Conservation (phyloP, 1,140 invertebrate species). For the Acyrthosiphon pisum region DNA sequence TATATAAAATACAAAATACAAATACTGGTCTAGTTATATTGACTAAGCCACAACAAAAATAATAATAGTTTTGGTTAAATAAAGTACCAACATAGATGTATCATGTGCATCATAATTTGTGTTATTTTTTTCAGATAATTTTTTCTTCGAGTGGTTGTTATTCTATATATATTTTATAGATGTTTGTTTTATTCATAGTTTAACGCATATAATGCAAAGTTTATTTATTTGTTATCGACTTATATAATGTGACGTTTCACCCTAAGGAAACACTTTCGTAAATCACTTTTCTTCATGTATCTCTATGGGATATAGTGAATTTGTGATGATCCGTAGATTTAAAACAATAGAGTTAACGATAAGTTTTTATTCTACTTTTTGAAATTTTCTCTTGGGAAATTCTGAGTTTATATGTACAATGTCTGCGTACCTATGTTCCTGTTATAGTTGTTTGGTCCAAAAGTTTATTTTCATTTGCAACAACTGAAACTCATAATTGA, state of each 20-base stretch:
- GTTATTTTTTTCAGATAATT: background rate
- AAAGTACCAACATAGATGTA: too few species aligned
- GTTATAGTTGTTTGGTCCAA: background rate
- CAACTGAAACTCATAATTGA: slow-evolving; percentile 8
- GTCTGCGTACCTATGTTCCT: background rate
- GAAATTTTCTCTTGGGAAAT: background rate
- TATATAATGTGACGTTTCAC: background rate
- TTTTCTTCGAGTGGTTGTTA: too few species aligned
- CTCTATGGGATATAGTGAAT: background rate
- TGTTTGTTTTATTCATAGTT: background rate
- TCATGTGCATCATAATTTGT: too few species aligned
- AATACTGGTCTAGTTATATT: too few species aligned
- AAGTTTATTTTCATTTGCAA: background rate
- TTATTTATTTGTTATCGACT: background rate
- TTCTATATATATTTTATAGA: background rate
- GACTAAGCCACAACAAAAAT: too few species aligned
- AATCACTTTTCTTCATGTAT: background rate
- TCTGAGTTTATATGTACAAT: background rate
- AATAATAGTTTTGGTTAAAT: too few species aligned
- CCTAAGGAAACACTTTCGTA: background rate
- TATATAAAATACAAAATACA: too few species aligned
- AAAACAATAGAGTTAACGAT: slow-evolving; percentile 10
- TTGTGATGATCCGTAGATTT: background rate
- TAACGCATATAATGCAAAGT: background rate
- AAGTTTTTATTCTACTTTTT: slow-evolving; percentile 10